These are phyloP conservation scores for Ptyas mucosa DNA, from an alignment of 2,113 vertebrate genomes.

Conservation along the genomic window DNA sequence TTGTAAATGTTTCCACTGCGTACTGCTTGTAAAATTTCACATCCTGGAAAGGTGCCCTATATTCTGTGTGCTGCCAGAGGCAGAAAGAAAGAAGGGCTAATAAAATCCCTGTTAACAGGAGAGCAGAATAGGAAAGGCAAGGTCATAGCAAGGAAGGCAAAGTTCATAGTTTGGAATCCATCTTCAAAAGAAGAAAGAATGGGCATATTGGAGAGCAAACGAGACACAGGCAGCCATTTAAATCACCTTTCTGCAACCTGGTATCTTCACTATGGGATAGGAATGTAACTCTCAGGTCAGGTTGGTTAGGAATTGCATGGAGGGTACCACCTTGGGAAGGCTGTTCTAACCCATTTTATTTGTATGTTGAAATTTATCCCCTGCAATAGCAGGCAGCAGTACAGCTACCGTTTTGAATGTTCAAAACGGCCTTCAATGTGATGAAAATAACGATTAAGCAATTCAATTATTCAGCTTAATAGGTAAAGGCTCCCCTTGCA, in stretches of 20 bases:
- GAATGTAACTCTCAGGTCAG: not conserved
- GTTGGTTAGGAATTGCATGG: not conserved
- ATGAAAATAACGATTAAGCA: not conserved
- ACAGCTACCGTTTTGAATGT: not conserved
- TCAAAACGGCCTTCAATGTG: not conserved
- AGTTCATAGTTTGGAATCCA: not conserved
- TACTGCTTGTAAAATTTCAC: constrained; percentile 53
- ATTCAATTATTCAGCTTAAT: not conserved
- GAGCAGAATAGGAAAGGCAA: not conserved
- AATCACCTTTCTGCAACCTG: not conserved
- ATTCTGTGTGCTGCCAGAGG: constrained; percentile 44
- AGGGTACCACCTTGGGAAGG: not conserved
- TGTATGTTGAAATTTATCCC: not conserved
- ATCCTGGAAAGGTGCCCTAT: constrained; percentile 41
- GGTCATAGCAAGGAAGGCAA: not conserved
- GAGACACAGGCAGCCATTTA: not conserved
- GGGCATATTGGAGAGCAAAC: rapidly evolving
- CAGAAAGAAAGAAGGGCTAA: not conserved
- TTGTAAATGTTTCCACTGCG: constrained; percentile 64
- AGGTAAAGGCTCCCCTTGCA: no score
- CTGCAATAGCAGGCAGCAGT: not conserved
- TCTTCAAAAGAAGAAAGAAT: not conserved
- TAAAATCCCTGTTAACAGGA: constrained; percentile 43
- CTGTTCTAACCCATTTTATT: not conserved
- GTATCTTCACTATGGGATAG: not conserved